phyloP scores from a whole-genome alignment of 2,113 vertebrate species.

The Rostratula benghalensis region DNA sequence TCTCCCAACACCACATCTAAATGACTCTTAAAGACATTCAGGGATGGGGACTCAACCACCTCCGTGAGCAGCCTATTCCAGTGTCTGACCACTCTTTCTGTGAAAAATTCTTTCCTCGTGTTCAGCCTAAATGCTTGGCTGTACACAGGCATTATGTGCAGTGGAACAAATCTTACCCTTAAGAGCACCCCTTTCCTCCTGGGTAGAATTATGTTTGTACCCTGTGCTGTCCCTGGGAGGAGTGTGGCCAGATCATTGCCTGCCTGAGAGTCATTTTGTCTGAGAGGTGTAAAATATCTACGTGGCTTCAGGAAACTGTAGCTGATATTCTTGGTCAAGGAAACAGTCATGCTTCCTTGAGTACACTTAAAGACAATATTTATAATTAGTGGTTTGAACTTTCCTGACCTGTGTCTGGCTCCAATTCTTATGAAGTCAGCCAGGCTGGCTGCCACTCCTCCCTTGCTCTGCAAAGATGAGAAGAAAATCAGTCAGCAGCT shows the following conservation, averaged over 20 bases:
- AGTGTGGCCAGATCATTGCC: neutral
- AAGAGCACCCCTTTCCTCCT: neutral
- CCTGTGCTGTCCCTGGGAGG: neutral
- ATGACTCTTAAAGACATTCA: no score
- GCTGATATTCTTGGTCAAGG: neutral
- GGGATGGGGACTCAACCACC: no score
- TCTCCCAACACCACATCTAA: no score
- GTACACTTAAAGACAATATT: neutral
- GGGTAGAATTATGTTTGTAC: neutral
- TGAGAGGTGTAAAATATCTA: neutral
- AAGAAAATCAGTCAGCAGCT: neutral
- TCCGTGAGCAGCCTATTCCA: no score
- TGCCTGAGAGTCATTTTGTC: neutral
- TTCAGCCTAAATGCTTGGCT: neutral
- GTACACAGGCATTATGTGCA: neutral
- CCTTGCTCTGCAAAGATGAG: neutral
- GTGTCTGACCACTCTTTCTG: no score
- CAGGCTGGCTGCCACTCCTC: neutral
- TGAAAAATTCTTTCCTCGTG: no score
- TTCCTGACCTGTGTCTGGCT: neutral
- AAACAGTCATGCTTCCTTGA: neutral
- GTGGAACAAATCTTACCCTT: neutral
- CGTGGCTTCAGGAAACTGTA: neutral
- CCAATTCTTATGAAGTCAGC: neutral
- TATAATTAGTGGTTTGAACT: neutral